These are phyloP conservation scores for Cistogaster globosa DNA, from an alignment of 2,888 invertebrate species.

Conservation along the genomic window DNA sequence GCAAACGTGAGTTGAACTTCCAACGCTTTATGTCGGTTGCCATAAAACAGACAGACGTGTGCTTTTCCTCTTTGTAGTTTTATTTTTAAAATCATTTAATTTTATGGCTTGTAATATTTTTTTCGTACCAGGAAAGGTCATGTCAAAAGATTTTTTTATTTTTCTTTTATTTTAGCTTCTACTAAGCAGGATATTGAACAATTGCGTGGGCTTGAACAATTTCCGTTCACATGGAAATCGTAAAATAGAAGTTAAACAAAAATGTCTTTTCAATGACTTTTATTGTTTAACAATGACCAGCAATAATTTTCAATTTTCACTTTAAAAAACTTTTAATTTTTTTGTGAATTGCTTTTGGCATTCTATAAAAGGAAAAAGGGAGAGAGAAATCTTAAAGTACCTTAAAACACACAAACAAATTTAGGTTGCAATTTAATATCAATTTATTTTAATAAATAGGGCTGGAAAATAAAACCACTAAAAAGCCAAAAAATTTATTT, in stretches of 20 bases:
- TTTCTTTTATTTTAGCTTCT: neutral
- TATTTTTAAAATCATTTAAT: neutral
- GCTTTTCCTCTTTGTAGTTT: neutral
- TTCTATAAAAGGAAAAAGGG: neutral
- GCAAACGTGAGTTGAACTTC: conserved; percentile 9
- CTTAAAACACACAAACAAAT: too few relatives aligned
- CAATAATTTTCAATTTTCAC: conserved; percentile 22
- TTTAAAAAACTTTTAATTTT: neutral
- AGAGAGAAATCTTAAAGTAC: neutral
- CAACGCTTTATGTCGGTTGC: conserved; percentile 6
- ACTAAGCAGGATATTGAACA: conserved; percentile 26
- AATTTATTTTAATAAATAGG: too few relatives aligned
- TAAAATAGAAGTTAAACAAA: conserved; percentile 1
- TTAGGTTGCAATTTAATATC: too few relatives aligned
- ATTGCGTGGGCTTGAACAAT: conserved; percentile 20
- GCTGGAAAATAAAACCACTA: too few relatives aligned
- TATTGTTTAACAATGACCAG: conserved; percentile 24
- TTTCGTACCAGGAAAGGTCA: neutral
- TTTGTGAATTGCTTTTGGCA: neutral
- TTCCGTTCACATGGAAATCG: neutral
- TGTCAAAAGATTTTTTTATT: conserved; percentile 36
- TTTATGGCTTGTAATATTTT: neutral
- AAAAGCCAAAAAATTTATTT: too few relatives aligned
- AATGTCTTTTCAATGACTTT: neutral
- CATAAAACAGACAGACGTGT: neutral